Conservation (phyloP, 2,113 vertebrate species). For the Apistogramma diplotaenia region DNA sequence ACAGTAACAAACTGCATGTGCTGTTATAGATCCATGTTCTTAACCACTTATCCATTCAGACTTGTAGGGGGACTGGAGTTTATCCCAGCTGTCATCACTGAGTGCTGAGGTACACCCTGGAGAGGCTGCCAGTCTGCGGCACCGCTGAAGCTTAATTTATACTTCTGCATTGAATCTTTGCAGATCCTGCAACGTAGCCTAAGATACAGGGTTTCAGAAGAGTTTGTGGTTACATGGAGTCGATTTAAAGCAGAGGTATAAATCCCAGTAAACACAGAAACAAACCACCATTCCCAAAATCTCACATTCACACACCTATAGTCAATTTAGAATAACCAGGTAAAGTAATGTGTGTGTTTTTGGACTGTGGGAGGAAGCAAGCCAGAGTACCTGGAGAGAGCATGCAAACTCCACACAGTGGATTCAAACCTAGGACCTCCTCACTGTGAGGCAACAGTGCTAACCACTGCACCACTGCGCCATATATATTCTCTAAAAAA, state of each 20-base stretch:
- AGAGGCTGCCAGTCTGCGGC: background rate
- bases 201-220: background rate
- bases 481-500: background rate
- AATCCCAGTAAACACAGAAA: background rate
- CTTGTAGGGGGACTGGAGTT: background rate
- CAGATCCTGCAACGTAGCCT: background rate
- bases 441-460: background rate
- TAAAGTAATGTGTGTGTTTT: background rate
- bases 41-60: background rate
- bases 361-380: background rate
- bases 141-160: background rate
- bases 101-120: background rate
- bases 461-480: background rate
- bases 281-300: background rate
- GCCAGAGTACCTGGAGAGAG: background rate
- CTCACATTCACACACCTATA: background rate
- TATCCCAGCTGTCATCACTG: background rate
- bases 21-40: background rate
- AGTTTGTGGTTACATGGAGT: background rate
- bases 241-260: background rate
- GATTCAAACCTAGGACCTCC: background rate
- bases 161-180: background rate
- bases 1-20: background rate
- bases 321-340: background rate
- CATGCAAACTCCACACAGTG: background rate